Conservation (phyloP, 2,113 vertebrate species). For the Cinclus mexicanus region DNA sequence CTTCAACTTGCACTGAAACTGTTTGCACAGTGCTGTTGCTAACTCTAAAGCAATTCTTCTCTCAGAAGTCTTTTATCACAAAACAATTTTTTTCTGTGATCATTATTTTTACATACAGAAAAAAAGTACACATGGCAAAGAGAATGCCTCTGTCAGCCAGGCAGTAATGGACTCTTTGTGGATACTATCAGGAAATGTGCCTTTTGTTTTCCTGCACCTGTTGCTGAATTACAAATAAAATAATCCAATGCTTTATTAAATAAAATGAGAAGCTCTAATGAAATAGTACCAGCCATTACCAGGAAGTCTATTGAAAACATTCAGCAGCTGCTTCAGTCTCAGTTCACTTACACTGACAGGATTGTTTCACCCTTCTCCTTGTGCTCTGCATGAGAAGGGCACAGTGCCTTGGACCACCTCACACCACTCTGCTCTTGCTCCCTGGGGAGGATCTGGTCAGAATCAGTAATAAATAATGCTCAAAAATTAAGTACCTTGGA, state of each 20-base stretch:
- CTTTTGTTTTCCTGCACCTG: conserved; percentile 58
- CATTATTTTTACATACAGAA: neutral
- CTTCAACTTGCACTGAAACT: neutral
- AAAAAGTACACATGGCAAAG: neutral
- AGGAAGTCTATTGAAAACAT: conserved; percentile 47
- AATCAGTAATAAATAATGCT: neutral
- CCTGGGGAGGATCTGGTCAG: neutral
- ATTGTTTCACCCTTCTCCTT: neutral
- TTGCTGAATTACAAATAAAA: conserved; percentile 46
- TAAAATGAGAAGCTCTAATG: conserved; percentile 13
- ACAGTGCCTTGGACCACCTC: neutral
- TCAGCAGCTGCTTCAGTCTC: conserved; percentile 26
- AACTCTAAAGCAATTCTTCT: neutral
- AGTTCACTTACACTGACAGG: neutral
- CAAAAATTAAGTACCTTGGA: neutral
- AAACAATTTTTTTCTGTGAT: neutral
- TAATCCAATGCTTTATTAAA: conserved; percentile 48
- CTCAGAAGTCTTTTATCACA: neutral
- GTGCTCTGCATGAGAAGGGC: neutral
- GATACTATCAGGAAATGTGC: conserved; percentile 20
- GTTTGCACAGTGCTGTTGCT: neutral
- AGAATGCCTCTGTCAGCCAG: neutral
- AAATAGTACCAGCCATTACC: conserved; percentile 59
- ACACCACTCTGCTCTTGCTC: neutral
- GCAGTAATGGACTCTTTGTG: conserved; percentile 43